A percentile compares a stretch with the other conserved stretches of the same genome.
phyloP scores from a whole-genome alignment of 2,113 vertebrate genomes.

The Copsychus sechellarum region DNA sequence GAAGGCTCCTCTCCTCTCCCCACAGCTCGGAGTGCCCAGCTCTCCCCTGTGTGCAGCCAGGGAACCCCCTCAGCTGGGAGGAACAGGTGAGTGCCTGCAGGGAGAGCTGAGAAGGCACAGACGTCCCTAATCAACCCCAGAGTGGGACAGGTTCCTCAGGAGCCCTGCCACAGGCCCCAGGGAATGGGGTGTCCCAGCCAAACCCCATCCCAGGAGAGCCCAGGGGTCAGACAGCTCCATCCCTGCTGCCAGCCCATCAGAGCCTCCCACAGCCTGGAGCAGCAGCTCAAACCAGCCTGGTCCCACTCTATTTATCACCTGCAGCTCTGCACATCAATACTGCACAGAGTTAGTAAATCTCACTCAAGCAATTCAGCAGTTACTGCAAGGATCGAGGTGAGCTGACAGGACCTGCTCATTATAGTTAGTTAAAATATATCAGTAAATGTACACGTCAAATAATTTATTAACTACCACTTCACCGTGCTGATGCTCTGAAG shows the following conservation, averaged over 20 bases:
- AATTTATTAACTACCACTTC: slow-evolving; percentile 67
- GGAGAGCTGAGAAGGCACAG: rapidly evolving
- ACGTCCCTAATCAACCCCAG: too few species aligned
- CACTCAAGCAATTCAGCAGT: neutral
- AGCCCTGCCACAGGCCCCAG: neutral
- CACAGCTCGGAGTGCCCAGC: neutral
- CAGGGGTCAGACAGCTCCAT: neutral
- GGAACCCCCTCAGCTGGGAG: neutral
- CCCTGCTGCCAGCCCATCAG: neutral
- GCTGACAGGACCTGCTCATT: slow-evolving; percentile 32
- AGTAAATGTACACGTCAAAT: neutral
- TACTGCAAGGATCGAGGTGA: slow-evolving; percentile 7
- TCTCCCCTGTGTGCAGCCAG: neutral
- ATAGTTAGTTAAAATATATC: slow-evolving; percentile 42
- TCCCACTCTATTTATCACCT: slow-evolving; percentile 9
- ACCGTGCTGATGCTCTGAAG: neutral
- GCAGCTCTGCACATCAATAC: slow-evolving; percentile 30
- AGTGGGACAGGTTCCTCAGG: rapidly evolving
- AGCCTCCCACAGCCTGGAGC: neutral
- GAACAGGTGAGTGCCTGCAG: neutral
- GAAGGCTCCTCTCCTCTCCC: neutral
- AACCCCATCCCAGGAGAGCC: neutral
- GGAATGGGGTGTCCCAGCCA: too few species aligned
- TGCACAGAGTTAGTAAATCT: slow-evolving; percentile 55
- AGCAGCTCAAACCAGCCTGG: neutral